These are phyloP conservation scores for Acleris laterana DNA, from an alignment of 2,888 invertebrate species.

Conservation along the genomic window DNA sequence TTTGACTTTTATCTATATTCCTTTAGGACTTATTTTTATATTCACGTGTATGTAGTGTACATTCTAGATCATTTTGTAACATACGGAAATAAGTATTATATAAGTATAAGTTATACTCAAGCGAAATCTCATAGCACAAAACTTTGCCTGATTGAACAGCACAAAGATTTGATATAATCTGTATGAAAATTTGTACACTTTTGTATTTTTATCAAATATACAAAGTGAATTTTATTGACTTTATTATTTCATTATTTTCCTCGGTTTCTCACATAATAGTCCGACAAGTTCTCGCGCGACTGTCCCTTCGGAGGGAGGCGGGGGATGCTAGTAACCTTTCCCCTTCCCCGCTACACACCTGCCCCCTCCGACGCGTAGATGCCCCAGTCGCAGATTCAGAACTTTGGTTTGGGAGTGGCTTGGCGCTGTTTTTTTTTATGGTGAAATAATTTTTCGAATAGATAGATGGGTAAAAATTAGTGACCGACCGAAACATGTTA, in stretches of 20 bases:
- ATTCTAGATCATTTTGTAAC: constrained; percentile 3
- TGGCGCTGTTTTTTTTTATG: too few species aligned
- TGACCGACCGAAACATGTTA: too few species aligned
- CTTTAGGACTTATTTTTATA: constrained; percentile 7
- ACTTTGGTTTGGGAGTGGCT: too few species aligned
- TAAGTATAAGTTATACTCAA: constrained; percentile 28
- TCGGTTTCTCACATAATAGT: not conserved
- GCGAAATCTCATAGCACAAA: constrained; percentile 39
- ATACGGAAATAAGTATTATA: constrained; percentile 17
- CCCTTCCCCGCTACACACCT: too few species aligned
- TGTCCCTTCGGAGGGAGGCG: too few species aligned
- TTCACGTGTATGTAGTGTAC: not conserved
- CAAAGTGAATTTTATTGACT: constrained; percentile 59
- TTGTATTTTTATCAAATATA: constrained; percentile 74
- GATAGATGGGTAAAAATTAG: too few species aligned
- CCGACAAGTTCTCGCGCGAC: too few species aligned
- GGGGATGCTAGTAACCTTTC: too few species aligned
- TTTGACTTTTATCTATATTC: not conserved
- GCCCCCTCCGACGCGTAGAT: too few species aligned
- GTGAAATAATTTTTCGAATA: too few species aligned
- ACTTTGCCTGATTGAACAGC: constrained; percentile 55
- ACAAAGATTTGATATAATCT: constrained; percentile 56
- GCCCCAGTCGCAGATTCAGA: too few species aligned
- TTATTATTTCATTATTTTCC: constrained; percentile 39
- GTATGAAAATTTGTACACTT: constrained; percentile 70